Evolutionary conservation across 2,113 vertebrate genomes (phyloP).

Genomic region (Chascanopsetta lugubris): DNA sequence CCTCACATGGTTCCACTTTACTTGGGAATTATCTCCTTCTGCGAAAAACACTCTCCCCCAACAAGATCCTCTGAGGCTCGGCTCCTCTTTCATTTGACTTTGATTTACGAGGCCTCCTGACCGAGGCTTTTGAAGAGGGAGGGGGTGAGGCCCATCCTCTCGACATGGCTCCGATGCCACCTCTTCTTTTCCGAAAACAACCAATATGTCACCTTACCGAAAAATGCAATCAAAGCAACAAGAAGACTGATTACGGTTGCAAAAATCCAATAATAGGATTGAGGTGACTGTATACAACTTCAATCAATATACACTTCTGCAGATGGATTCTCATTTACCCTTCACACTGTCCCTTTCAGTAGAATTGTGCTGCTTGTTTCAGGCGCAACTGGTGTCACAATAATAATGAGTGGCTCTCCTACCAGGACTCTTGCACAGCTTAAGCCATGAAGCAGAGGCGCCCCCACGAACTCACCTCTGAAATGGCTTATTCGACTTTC

Average conservation of each 20-base stretch:
- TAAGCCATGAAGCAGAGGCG: too few species aligned
- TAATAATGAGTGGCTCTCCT: conserved; percentile 5
- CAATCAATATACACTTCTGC: too few species aligned
- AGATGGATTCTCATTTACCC: too few species aligned
- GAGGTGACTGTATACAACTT: too few species aligned
- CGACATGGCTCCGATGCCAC: conserved; percentile 5
- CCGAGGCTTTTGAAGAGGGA: background rate
- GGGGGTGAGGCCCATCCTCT: background rate
- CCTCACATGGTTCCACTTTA: conserved; percentile 75
- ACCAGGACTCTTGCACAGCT: conserved; percentile 6
- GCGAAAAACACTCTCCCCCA: conserved; percentile 49
- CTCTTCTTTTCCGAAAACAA: conserved; percentile 2
- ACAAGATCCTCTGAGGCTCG: conserved; percentile 46
- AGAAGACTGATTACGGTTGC: conserved; percentile 14
- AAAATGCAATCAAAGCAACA: background rate
- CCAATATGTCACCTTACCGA: conserved; percentile 16
- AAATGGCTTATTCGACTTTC: conserved; percentile 61
- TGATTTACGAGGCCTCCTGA: conserved; percentile 59
- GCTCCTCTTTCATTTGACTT: conserved; percentile 69
- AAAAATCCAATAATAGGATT: too few species aligned
- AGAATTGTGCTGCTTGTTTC: background rate
- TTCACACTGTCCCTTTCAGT: too few species aligned
- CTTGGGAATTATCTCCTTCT: conserved; percentile 62
- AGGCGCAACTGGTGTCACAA: conserved; percentile 14
- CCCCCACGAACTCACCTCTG: conserved; percentile 50